Base-by-base conservation (phyloP, 2,888 invertebrate genomes). In the Epistrophe eligans region DNA sequence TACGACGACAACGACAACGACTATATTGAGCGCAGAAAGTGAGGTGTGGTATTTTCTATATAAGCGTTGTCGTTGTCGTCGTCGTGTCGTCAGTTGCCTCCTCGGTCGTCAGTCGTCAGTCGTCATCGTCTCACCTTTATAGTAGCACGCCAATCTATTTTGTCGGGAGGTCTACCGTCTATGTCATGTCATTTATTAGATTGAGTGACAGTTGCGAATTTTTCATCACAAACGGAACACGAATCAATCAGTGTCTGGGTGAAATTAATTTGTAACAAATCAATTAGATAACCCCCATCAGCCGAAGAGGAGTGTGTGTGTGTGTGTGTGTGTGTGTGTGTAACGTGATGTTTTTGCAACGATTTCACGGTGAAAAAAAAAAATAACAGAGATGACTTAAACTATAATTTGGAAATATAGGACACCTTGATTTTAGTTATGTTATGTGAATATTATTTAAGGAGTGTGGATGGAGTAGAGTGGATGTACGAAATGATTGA, bases 261-360 rank as follows among this genome's bases (percentile, higher is more conserved):
- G 43, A 71, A 85, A 85, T 85, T 77, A 77, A 77, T 82, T 85
- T 85, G 64, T 58, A 77, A 79, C 82, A 85, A 85, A 82, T 85
- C 82, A 85, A 85, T 85, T 82, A 82, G 77, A 73, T 77, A 77
- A 73, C 67, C 72, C 24, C 24, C 24, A 24, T 24, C 7, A 35
- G 28, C 4, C 15, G n/a, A 8, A 7, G 3, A 17, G 38, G 13
- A 15, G 11, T 13, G 38, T 19, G 13, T 60, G 7, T 19, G 58
- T n/a, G n/a, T n/a, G n/a, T n/a, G n/a, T n/a, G n/a, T n/a, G n/a
- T n/a, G n/a, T n/a, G n/a, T n/a, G n/a, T n/a, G n/a, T n/a, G n/a
- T n/a, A n/a, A n/a, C n/a, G n/a, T 58, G 35, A 35, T 64, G n/a
- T 66, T 48, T 45, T 45, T 32, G 38, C 38, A 70, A 17, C 0